phyloP scores from a whole-genome alignment of 2,113 vertebrate species.

The Hirundichthys speculiger region DNA sequence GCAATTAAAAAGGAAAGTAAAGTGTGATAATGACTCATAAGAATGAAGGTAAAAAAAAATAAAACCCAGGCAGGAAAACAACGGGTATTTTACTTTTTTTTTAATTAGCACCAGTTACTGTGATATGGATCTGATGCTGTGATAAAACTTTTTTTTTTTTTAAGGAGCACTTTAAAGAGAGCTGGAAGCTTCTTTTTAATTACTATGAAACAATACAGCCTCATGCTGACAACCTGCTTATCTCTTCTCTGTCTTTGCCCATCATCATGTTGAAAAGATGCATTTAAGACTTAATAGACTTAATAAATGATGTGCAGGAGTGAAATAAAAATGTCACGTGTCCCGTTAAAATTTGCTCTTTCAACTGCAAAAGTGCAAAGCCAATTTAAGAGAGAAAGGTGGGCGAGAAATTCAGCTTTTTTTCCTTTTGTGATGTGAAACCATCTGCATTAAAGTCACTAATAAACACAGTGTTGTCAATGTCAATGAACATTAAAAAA shows the following conservation, averaged over 20 bases:
- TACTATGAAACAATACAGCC: conserved; percentile 16
- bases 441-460: too few relatives aligned
- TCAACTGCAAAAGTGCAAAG: not conserved
- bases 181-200: conserved; percentile 29
- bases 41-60: too few relatives aligned
- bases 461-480: too few relatives aligned
- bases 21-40: too few relatives aligned
- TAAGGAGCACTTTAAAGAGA: conserved; percentile 1
- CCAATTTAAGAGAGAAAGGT: not conserved
- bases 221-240: conserved; percentile 2
- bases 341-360: conserved; percentile 5
- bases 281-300: conserved; percentile 24
- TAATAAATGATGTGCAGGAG: conserved; percentile 8
- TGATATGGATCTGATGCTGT: too few relatives aligned
- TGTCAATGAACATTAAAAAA: too few relatives aligned
- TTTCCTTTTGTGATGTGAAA: not conserved
- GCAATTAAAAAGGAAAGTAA: too few relatives aligned
- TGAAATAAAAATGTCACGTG: conserved; percentile 3
- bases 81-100: too few relatives aligned
- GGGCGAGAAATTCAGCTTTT: not conserved
- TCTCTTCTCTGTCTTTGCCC: conserved; percentile 7
- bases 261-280: conserved; percentile 17
- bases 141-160: too few relatives aligned
- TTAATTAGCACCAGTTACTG: too few relatives aligned
- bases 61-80: too few relatives aligned